Evolutionary conservation across 2,797 vertebrate species (phyloP).

Genomic region (Coracias cyanogaster): DNA sequence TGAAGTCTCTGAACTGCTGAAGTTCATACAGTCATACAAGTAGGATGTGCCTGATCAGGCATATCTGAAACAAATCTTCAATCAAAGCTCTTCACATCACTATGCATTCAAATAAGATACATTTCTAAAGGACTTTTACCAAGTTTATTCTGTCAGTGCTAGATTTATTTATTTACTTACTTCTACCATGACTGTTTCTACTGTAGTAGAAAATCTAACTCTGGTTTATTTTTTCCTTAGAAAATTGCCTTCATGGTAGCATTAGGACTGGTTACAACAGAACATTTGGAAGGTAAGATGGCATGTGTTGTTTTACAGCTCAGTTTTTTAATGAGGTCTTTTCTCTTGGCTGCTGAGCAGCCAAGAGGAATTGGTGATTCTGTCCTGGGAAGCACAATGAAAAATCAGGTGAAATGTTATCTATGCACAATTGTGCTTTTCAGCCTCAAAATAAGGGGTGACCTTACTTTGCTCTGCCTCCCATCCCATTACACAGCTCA

Average conservation of each 20-base stretch:
- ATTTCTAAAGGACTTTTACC: neutral
- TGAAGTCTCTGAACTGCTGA: neutral
- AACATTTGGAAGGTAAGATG: constrained; percentile 93
- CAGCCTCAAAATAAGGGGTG: neutral
- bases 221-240: constrained; percentile 75
- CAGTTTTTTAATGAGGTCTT: neutral
- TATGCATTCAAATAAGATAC: neutral
- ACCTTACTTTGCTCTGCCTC: neutral
- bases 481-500: neutral
- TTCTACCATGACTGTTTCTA: neutral
- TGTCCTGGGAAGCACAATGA: neutral
- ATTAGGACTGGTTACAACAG: constrained; percentile 94
- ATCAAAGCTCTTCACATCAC: neutral
- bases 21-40: neutral
- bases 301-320: neutral
- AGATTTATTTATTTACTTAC: neutral
- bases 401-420: neutral
- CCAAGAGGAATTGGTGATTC: neutral
- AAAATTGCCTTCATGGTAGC: constrained; percentile 99
- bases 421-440: neutral
- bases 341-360: neutral
- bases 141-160: neutral
- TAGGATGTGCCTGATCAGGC: neutral
- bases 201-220: neutral
- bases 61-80: neutral